A percentile compares a stretch with the other conserved stretches of the same genome.
Evolutionary conservation across 2,113 vertebrate genomes (phyloP).

Genomic region (Odontesthes bonariensis): DNA sequence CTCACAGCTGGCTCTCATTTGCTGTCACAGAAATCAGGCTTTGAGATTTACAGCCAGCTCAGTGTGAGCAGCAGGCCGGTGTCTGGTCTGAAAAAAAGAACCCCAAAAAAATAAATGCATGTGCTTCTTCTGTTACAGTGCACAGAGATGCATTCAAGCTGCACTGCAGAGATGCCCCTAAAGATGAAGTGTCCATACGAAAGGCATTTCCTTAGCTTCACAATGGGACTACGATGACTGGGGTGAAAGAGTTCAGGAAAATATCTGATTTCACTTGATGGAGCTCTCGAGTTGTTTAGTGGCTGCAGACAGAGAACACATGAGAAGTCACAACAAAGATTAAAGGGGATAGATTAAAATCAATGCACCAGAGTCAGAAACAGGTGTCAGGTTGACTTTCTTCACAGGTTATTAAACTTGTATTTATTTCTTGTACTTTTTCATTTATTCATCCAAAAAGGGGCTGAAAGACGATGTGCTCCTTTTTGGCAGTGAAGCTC

Average conservation of each 20-base stretch:
- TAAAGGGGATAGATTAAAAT: not conserved
- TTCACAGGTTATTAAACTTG: not conserved
- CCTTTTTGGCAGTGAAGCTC: no score
- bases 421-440: not conserved
- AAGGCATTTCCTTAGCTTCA: not conserved
- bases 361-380: not conserved
- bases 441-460: no score
- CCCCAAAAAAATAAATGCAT: not conserved
- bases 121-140: not conserved
- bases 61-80: slow-evolving; percentile 15
- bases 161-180: not conserved
- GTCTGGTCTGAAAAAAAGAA: slow-evolving; percentile 15
- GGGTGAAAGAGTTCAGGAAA: not conserved
- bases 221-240: not conserved
- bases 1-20: slow-evolving; percentile 38
- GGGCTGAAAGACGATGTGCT: no score
- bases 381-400: not conserved
- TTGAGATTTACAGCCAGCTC: slow-evolving; percentile 25
- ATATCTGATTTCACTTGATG: not conserved
- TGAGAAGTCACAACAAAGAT: not conserved
- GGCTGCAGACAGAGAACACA: not conserved
- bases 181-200: not conserved
- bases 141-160: not conserved
- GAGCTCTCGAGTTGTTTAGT: slow-evolving; percentile 1
- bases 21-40: slow-evolving; percentile 20